Evolutionary conservation across 2,797 vertebrate species (phyloP).

Genomic region (Myotis daubentonii): DNA sequence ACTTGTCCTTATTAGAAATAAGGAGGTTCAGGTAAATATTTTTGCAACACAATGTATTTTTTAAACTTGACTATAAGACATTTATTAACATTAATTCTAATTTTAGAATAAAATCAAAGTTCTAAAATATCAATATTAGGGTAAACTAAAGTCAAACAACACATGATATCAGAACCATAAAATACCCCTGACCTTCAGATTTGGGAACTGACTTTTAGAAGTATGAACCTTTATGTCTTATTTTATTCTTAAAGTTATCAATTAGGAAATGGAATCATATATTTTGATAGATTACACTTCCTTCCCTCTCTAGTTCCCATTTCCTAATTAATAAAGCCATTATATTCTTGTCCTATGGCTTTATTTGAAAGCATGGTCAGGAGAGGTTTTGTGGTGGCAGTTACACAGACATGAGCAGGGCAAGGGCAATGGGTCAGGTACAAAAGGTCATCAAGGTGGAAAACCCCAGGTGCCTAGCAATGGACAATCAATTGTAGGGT

Average conservation of each 20-base stretch:
- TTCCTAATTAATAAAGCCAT: slow-evolving; percentile 3
- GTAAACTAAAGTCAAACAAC: neutral
- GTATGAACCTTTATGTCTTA: neutral
- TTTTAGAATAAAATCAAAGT: slow-evolving; percentile 51
- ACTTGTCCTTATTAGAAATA: neutral
- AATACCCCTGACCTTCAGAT: neutral
- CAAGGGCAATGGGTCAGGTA: too few species aligned
- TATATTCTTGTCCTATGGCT: neutral
- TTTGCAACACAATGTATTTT: neutral
- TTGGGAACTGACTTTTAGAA: neutral
- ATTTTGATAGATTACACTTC: neutral
- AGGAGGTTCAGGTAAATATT: neutral
- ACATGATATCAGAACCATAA: neutral
- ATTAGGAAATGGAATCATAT: neutral
- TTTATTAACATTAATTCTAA: slow-evolving; percentile 30
- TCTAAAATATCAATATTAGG: slow-evolving; percentile 27
- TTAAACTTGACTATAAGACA: neutral
- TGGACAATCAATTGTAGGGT: too few species aligned
- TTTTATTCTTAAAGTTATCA: slow-evolving; percentile 18
- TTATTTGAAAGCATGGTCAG: neutral
- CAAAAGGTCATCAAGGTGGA: too few species aligned
- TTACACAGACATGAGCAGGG: too few species aligned
- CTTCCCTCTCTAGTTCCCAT: neutral
- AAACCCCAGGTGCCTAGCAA: too few species aligned
- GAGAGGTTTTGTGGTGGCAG: neutral